Percentiles rank a stretch among this genome's conserved stretches.
These are phyloP conservation scores for Numenius phaeopus DNA, from an alignment of 2,797 vertebrate genomes.

Conservation along the genomic window DNA sequence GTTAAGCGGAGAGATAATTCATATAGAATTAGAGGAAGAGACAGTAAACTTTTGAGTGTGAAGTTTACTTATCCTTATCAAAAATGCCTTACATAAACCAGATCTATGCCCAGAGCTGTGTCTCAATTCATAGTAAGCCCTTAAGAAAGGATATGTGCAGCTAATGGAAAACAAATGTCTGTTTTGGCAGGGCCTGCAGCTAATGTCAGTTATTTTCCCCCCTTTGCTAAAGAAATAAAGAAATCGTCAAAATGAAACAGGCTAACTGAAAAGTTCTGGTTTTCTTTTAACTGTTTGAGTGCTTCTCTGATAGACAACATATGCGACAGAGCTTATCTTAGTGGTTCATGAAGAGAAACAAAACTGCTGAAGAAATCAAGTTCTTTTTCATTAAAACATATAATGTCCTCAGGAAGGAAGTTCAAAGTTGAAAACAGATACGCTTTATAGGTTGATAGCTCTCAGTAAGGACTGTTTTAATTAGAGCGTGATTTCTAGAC, in stretches of 20 bases:
- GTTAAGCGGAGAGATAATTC: conserved; percentile 9
- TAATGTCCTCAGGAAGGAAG: conserved; percentile 56
- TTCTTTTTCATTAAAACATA: conserved; percentile 50
- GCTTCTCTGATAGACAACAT: conserved; percentile 57
- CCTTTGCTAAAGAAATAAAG: conserved; percentile 52
- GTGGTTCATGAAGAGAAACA: neutral
- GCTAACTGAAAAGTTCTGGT: conserved; percentile 35
- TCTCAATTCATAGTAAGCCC: conserved; percentile 35
- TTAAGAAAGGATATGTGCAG: conserved; percentile 50
- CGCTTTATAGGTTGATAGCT: neutral
- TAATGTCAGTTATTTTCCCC: conserved; percentile 67
- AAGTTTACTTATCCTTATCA: conserved; percentile 48
- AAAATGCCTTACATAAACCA: conserved; percentile 56
- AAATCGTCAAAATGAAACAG: conserved; percentile 44
- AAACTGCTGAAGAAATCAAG: conserved; percentile 31
- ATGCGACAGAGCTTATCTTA: conserved; percentile 43
- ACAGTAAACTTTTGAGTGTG: neutral
- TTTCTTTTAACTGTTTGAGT: conserved; percentile 59
- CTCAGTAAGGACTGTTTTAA: conserved; percentile 38
- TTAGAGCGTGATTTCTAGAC: conserved; percentile 37
- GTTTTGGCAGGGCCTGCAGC: conserved; percentile 69
- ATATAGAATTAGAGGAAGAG: neutral
- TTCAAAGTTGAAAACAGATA: conserved; percentile 61
- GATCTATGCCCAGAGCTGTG: conserved; percentile 6
- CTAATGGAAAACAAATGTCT: conserved; percentile 80